Evolutionary conservation across 2,888 invertebrate species (phyloP).

Genomic region (Drosophila affinis): DNA sequence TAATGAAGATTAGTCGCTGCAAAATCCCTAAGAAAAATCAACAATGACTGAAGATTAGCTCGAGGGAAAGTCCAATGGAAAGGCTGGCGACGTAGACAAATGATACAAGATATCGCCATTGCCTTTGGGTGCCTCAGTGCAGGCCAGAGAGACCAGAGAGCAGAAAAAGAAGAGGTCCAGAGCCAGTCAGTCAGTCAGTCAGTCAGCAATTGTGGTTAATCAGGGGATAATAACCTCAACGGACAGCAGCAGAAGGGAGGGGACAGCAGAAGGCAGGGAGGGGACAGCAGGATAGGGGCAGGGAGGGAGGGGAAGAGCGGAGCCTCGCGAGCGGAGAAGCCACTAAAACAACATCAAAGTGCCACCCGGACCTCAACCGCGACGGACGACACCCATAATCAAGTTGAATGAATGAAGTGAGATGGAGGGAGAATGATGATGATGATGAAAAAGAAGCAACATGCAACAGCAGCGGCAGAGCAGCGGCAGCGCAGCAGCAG

Average conservation of each 20-base stretch:
- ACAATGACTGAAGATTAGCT: not conserved
- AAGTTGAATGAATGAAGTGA: slow-evolving; percentile 26
- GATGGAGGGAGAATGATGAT: slow-evolving; percentile 7
- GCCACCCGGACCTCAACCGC: slow-evolving; percentile 27
- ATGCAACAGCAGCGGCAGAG: slow-evolving; percentile 7
- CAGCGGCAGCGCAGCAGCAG: not conserved
- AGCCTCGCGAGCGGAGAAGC: slow-evolving; percentile 28
- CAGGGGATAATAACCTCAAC: slow-evolving; percentile 49
- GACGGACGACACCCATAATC: slow-evolving; percentile 31
- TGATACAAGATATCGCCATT: slow-evolving; percentile 16
- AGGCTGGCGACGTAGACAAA: not conserved
- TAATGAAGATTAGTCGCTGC: not conserved
- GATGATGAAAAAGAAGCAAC: slow-evolving; percentile 30
- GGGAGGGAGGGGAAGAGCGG: not conserved
- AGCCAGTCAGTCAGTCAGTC: slow-evolving; percentile 1
- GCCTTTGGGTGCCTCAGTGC: not conserved
- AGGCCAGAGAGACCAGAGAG: not conserved
- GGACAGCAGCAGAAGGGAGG: not conserved
- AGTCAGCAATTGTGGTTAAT: slow-evolving; percentile 61
- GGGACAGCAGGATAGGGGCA: too few relatives aligned
- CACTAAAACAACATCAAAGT: slow-evolving; percentile 42
- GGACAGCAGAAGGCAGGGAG: not conserved
- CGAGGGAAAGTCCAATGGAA: slow-evolving; percentile 6
- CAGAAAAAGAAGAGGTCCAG: slow-evolving; percentile 9
- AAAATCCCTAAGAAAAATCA: not conserved